A percentile compares a stretch with the other conserved stretches of the same genome.
These are phyloP conservation scores for Eudemis profundana DNA, from an alignment of 2,888 invertebrate genomes.

Conservation along the genomic window DNA sequence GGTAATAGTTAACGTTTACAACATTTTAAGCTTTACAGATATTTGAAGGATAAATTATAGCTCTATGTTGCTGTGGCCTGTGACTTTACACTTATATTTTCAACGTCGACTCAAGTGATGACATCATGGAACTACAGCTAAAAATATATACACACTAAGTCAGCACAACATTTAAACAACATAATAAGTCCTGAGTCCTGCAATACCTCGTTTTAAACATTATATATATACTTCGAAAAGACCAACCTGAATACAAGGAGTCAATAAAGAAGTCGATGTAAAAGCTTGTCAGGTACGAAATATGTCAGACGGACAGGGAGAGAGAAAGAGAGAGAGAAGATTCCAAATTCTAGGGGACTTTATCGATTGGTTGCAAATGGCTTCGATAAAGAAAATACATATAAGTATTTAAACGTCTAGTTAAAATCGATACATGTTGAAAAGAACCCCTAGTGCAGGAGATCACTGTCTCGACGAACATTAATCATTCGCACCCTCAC, in stretches of 20 bases:
- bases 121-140: slow-evolving; percentile 12
- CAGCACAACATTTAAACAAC: no score
- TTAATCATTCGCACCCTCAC: slow-evolving; percentile 63
- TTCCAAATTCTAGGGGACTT: slow-evolving; percentile 8
- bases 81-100: slow-evolving; percentile 1
- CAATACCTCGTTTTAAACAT: no score
- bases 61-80: slow-evolving; percentile 4
- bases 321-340: no score
- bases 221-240: not conserved
- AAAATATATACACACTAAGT: not conserved
- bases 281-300: not conserved
- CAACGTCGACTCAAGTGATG: slow-evolving; percentile 2
- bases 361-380: slow-evolving; percentile 28
- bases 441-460: slow-evolving; percentile 46
- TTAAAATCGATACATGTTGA: slow-evolving; percentile 47
- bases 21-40: slow-evolving; percentile 18
- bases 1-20: not conserved
- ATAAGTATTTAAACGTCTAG: slow-evolving; percentile 11
- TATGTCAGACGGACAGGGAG: no score
- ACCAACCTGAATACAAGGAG: not conserved
- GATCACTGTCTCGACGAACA: slow-evolving; percentile 50
- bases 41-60: not conserved
- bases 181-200: no score
- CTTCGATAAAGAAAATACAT: slow-evolving; percentile 16
- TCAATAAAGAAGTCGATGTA: not conserved